Evolutionary conservation across 2,888 invertebrate species (phyloP).

Genomic region (Zelleria hepariella): DNA sequence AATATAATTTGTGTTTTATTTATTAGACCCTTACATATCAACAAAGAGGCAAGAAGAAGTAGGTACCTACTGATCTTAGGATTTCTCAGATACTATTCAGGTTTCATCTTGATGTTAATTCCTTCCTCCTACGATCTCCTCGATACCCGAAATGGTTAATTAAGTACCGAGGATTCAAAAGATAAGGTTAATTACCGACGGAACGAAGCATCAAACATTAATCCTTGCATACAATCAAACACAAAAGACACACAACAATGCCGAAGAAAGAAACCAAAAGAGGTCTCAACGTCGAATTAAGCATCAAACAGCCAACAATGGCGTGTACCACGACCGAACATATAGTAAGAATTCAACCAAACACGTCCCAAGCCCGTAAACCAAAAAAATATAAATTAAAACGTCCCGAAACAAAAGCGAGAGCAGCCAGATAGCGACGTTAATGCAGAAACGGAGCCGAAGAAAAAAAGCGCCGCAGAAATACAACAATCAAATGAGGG

Average conservation of each 20-base stretch:
- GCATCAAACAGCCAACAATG: slow-evolving; percentile 3
- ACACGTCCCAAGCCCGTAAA: slow-evolving; percentile 17
- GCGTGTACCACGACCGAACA: slow-evolving; percentile 2
- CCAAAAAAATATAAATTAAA: slow-evolving; percentile 64
- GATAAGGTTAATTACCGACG: neutral
- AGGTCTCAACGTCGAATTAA: slow-evolving; percentile 3
- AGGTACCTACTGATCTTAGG: too few species aligned
- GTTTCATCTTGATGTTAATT: too few species aligned
- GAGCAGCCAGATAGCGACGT: slow-evolving; percentile 44
- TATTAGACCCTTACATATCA: neutral
- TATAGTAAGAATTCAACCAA: slow-evolving; percentile 5
- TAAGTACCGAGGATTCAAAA: neutral
- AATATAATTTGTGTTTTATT: neutral
- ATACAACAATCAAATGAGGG: slow-evolving; percentile 69
- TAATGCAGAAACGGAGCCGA: slow-evolving; percentile 46
- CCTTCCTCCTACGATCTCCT: too few species aligned
- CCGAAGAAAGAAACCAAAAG: neutral
- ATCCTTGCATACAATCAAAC: neutral
- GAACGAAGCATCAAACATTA: neutral
- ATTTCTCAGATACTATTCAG: too few species aligned
- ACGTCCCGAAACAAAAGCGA: slow-evolving; percentile 44
- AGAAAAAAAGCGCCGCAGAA: slow-evolving; percentile 49
- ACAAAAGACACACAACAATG: neutral
- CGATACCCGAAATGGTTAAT: neutral
- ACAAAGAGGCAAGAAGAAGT: too few species aligned